Base-by-base conservation (phyloP, 2,888 invertebrate species). In the Rhaphigaster nebulosa region DNA sequence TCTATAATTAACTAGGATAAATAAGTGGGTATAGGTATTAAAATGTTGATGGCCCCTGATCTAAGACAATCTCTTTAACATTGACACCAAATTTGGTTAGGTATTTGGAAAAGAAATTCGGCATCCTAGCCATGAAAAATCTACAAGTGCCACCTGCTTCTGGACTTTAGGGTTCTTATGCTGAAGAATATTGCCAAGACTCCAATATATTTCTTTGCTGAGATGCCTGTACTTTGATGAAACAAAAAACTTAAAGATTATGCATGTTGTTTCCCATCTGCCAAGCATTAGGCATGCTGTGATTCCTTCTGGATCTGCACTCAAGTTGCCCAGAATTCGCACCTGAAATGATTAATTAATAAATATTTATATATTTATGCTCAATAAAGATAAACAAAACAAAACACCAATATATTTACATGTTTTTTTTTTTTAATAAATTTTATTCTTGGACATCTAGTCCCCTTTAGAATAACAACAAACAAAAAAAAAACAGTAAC, bases 131-230 rank as follows among this genome's bases (percentile, higher is more conserved):
- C 87, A 87, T 12, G 50, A 34, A 20, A 90, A 23, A 87, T 90
- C 38, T 87, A 56, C 41, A 38, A 4, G 26, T 29, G 15, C 6
- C 26, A 90, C 20, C 29, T 87, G 38, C 18, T 45, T 60, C 52
- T 87, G 87, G 10, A 90, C 90, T 23, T 52, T n/a, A 8, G 87
- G 65, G 50, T 87, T 38, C 29, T 52, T 80, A 56, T 91, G 91
- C 38, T 91, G 89, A 29, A 90, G 38, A 38, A 91, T 56, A 45
- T 91, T 91, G 20, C 90, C 91, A 2, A 91, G 54, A 26, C 56
- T 34, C 91, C 91, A 91, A 45, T 87, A 87, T 18, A 91, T 34
- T 89, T 91, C 91, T 18, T 87, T 56, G 34, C 88, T 38, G 38
- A 91, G 89, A 70, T 91, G 91, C 38, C 45, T 23, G 34, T 89